Conservation (phyloP, 2,113 vertebrate genomes). For the Tonatia bakeri region DNA sequence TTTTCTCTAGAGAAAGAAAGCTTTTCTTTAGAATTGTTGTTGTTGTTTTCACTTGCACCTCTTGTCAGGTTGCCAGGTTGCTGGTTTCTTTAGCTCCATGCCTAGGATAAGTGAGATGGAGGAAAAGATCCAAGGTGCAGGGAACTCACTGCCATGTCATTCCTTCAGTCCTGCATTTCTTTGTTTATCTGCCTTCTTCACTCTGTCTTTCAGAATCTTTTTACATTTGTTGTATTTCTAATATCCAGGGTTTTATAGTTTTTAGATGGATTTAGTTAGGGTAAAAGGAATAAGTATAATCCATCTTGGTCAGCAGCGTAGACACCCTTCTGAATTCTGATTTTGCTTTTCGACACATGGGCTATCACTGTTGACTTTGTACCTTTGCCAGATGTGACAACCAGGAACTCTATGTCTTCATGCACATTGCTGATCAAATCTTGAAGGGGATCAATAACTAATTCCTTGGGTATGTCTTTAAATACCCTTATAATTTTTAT, state of each 20-base stretch:
- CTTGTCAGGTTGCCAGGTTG: background rate
- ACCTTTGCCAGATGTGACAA: background rate
- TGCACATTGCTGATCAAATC: background rate
- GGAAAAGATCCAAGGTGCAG: background rate
- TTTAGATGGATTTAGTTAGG: background rate
- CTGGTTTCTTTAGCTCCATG: background rate
- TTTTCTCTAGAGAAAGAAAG: background rate
- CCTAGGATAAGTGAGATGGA: background rate
- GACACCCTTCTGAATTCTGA: background rate
- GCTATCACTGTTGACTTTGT: background rate
- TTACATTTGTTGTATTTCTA: background rate
- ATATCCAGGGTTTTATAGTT: background rate
- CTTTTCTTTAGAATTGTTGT: background rate
- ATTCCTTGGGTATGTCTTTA: background rate
- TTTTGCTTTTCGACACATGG: background rate
- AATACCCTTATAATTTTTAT: background rate
- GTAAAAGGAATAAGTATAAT: background rate
- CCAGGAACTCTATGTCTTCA: background rate
- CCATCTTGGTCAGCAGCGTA: background rate
- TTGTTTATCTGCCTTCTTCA: background rate
- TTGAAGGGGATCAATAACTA: background rate
- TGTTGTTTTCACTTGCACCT: background rate
- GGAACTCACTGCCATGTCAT: background rate
- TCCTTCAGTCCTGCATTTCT: background rate
- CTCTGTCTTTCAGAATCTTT: background rate